Evolutionary conservation across 92 coral and sea anemone species (phyloP).

Genomic region (Bergia puertoricense): DNA sequence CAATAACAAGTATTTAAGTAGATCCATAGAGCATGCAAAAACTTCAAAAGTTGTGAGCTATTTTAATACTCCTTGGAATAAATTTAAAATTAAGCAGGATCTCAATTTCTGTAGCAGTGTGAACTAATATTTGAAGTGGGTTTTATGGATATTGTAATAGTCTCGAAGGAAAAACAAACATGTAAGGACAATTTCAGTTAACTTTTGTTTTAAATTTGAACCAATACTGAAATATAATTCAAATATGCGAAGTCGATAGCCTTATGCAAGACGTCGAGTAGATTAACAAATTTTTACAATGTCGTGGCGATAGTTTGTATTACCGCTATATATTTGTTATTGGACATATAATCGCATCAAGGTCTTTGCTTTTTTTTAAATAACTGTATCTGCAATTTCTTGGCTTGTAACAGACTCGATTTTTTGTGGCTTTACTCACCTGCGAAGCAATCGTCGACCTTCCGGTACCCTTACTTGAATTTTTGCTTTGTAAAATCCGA

Average conservation of each 20-base stretch:
- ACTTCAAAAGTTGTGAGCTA: background rate
- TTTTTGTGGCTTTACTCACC: conserved; percentile 9
- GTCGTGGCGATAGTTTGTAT: background rate
- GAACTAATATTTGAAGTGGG: background rate
- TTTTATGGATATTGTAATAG: background rate
- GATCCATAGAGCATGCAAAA: background rate
- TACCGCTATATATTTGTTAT: background rate
- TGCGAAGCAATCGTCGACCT: background rate
- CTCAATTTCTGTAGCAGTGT: background rate
- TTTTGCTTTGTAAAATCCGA: background rate
- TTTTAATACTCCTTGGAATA: background rate
- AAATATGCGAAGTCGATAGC: conserved; percentile 3
- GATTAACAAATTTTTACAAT: background rate
- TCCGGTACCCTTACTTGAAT: background rate
- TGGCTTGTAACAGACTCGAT: background rate
- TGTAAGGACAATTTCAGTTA: background rate
- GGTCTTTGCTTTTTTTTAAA: background rate
- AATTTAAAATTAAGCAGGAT: background rate
- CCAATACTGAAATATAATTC: background rate
- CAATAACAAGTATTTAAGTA: background rate
- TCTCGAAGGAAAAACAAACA: background rate
- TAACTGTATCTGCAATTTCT: background rate
- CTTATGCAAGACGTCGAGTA: background rate
- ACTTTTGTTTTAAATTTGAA: background rate
- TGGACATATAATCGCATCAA: background rate